Evolutionary conservation across 2,888 invertebrate genomes (phyloP), one percentile per base, ranked within the genome.

Genomic region (Tricholauxania praeusta): DNA sequence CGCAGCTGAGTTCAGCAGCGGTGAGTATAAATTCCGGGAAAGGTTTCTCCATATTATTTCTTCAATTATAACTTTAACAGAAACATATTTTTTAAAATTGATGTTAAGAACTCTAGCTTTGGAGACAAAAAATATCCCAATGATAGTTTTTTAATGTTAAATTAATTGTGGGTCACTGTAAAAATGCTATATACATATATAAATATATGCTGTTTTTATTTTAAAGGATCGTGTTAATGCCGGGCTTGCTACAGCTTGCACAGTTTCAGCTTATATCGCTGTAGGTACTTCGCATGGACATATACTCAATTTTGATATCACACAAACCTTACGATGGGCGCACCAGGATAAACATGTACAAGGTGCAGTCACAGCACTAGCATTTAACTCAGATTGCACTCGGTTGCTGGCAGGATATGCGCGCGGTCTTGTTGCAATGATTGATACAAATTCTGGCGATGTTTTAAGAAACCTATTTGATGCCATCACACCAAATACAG

Each of bases 231-330:
- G 95, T 79, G 94, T 96, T 17, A 93, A 94, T 87, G 95, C 96
- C 71, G 98, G 98, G 7, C 89, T 93, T 76, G 95, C 97, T 12
- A 96, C 96, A 74, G 93, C 96, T 8, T 90, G 95, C 82, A 93
- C 95, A 78, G 94, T 94, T 7, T 90, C 91, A 12, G 92, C 93
- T 71, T 92, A 93, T 87, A 91, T 97, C 76, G 95, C 95, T n/a
- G 91, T 98, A 48, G 98, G 98, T 52, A 98, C 97, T 48, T 96
- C 97, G 39, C 96, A 97, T 87, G 98, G 98, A 0, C 92, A 96
- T 79, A 91, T 97, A 70, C 89, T 98, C 47, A 92, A 96, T 71
- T 96, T 96, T 88, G 95, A 95, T 89, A 89, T 91, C 66, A 92
- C 94, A 57, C 97, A 98, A 88, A 94, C 94, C 12, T 88, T 98